These are phyloP conservation scores for Arrhopalites spinosus DNA, from an alignment of 2,888 invertebrate genomes.

Conservation along the genomic window DNA sequence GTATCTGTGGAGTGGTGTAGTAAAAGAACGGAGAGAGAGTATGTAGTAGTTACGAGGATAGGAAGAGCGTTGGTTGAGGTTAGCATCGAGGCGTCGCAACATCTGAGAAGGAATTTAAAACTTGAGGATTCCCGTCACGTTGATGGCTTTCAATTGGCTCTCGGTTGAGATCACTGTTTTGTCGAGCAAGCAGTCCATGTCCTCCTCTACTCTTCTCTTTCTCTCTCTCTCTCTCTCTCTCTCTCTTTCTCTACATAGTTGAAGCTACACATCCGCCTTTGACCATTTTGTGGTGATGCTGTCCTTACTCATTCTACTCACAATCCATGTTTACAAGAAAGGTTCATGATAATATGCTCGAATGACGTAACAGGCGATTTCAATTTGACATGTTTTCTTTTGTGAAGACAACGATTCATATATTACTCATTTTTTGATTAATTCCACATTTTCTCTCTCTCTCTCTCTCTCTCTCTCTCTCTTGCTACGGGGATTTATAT, in stretches of 20 bases:
- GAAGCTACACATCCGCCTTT: conserved; percentile 39
- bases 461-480: no score
- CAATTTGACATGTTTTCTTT: conserved; percentile 23
- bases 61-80: background rate
- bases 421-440: background rate
- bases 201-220: background rate
- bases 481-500: no score
- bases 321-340: conserved; percentile 50
- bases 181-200: conserved; percentile 50
- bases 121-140: conserved; percentile 53
- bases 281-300: conserved; percentile 43
- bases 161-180: conserved; percentile 55
- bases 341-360: conserved; percentile 47
- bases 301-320: conserved; percentile 47
- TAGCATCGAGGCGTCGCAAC: background rate
- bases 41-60: background rate
- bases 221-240: background rate
- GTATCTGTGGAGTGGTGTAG: conserved; percentile 19
- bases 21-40: background rate
- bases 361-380: conserved; percentile 41
- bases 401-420: background rate
- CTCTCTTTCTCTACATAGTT: background rate
- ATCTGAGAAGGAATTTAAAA: conserved; percentile 36
- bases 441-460: background rate
- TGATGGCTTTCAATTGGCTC: conserved; percentile 55